A percentile compares a stretch with the other conserved stretches of the same genome.
These are phyloP conservation scores for Scytalopus superciliaris DNA, from an alignment of 2,113 vertebrate species.

Conservation along the genomic window DNA sequence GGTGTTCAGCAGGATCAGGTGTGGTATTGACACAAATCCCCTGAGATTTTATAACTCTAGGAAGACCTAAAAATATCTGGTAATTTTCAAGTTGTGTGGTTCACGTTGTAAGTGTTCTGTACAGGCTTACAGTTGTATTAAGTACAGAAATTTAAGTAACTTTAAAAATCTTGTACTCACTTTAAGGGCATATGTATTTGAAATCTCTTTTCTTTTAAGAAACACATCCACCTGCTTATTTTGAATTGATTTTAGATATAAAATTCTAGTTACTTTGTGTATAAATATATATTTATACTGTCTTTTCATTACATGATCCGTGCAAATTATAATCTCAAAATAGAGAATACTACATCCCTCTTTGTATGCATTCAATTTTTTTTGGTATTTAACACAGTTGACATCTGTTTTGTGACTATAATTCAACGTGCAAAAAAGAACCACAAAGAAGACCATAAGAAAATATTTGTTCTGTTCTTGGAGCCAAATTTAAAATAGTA, in stretches of 20 bases:
- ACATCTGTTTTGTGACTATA: not conserved
- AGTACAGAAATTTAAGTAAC: not conserved
- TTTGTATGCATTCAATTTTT: not conserved
- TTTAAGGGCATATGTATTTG: rapidly evolving
- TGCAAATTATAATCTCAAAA: not conserved
- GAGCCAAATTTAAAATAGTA: not conserved
- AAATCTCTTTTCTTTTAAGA: not conserved
- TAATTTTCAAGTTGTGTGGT: not conserved
- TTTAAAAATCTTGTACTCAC: not conserved
- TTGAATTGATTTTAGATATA: not conserved
- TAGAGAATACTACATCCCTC: not conserved
- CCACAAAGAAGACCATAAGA: not conserved
- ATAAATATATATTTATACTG: rapidly evolving
- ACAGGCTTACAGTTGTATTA: not conserved
- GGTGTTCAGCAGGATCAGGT: not conserved
- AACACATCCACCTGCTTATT: not conserved
- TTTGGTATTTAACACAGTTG: not conserved
- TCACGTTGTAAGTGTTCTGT: not conserved
- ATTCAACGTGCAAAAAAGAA: not conserved
- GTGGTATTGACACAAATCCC: not conserved
- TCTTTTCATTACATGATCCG: not conserved
- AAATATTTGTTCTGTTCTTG: not conserved
- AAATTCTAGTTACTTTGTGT: not conserved
- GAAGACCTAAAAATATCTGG: not conserved
- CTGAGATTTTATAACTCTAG: not conserved